Conservation (phyloP, 2,797 vertebrate species). For the Trachops cirrhosus region DNA sequence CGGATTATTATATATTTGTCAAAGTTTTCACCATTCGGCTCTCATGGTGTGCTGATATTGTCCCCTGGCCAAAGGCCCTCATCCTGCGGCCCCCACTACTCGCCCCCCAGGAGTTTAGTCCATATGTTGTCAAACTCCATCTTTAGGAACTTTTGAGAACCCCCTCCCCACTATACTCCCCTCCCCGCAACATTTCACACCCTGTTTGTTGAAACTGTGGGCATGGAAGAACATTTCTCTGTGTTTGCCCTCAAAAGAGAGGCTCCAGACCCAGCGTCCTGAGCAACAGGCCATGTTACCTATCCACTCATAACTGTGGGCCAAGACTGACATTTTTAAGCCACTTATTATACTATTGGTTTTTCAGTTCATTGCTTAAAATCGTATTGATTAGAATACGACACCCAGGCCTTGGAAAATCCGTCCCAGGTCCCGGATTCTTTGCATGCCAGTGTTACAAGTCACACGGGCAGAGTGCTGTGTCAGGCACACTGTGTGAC, state of each 20-base stretch:
- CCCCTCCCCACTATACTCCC: rapidly evolving
- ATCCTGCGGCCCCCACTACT: rapidly evolving
- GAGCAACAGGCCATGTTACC: background rate
- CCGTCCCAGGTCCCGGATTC: background rate
- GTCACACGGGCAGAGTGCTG: background rate
- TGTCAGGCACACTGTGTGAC: background rate
- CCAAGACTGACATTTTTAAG: conserved; percentile 32
- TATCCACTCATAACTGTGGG: background rate
- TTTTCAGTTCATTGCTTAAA: conserved; percentile 38
- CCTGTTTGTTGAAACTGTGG: background rate
- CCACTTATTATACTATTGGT: background rate
- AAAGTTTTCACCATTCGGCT: background rate
- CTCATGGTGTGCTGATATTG: background rate
- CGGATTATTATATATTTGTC: background rate
- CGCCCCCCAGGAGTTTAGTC: background rate
- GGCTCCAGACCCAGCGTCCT: background rate
- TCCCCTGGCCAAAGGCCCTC: background rate
- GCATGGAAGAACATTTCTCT: background rate
- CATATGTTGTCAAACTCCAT: background rate
- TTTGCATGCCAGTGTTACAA: background rate
- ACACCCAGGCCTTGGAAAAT: background rate
- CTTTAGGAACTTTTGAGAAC: background rate
- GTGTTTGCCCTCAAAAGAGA: background rate
- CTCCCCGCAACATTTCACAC: background rate
- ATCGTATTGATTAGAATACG: conserved; percentile 39